phyloP scores from a whole-genome alignment of 2,888 invertebrate genomes.

The Troilus luridus region DNA sequence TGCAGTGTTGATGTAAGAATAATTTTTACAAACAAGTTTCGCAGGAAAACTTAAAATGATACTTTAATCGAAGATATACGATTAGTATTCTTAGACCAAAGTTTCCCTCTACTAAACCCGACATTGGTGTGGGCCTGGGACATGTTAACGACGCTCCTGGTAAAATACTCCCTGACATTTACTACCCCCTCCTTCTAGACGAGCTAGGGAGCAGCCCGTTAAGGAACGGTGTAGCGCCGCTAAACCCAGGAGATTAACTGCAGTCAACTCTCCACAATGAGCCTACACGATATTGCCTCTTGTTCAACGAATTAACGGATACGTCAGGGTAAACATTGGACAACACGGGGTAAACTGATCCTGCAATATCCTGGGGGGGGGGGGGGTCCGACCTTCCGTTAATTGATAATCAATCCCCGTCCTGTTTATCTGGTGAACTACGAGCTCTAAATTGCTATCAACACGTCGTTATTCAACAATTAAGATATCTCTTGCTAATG shows the following conservation, averaged over 20 bases:
- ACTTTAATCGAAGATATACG: neutral
- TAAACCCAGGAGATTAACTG: neutral
- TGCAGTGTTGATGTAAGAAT: neutral
- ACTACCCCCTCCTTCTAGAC: neutral
- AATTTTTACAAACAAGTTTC: neutral
- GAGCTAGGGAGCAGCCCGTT: neutral
- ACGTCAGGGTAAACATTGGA: neutral
- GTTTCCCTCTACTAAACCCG: neutral
- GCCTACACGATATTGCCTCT: neutral
- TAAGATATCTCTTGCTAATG: neutral
- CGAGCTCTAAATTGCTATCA: neutral
- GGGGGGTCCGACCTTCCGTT: neutral
- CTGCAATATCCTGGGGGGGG: neutral
- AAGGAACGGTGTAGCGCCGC: neutral
- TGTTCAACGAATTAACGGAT: neutral
- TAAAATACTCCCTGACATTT: conserved; percentile 26
- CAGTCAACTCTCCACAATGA: neutral
- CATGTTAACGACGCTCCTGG: neutral
- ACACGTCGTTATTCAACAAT: neutral
- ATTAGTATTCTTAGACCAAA: neutral
- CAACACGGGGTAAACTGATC: neutral
- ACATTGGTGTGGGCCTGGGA: neutral
- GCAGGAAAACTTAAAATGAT: neutral
- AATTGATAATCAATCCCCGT: neutral
- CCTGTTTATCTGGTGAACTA: neutral